Percentiles rank a stretch among this genome's conserved stretches.
Evolutionary conservation across 2,113 vertebrate genomes (phyloP).

Genomic region (Microtus pennsylvanicus): DNA sequence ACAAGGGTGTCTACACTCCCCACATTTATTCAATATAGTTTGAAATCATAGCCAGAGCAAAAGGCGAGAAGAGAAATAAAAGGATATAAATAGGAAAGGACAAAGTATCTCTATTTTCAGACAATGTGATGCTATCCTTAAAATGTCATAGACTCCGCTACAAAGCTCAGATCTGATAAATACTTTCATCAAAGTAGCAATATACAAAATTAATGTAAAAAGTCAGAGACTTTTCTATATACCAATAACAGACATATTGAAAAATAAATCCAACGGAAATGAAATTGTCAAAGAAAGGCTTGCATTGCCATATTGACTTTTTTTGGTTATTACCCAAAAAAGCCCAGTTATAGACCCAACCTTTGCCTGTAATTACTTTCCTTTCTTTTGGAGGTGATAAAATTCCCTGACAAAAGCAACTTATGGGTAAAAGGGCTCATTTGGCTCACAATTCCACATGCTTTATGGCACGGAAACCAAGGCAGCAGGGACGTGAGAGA

Average conservation of each 20-base stretch:
- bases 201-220: background rate
- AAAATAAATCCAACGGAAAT: background rate
- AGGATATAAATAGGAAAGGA: background rate
- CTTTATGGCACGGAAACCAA: background rate
- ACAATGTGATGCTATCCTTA: background rate
- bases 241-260: background rate
- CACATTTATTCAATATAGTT: background rate
- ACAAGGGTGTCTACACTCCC: background rate
- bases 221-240: background rate
- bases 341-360: background rate
- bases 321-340: background rate
- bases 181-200: background rate
- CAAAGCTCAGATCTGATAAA: background rate
- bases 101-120: background rate
- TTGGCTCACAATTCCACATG: background rate
- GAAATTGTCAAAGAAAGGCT: background rate
- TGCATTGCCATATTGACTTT: background rate
- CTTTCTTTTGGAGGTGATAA: background rate
- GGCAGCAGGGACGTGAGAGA: background rate
- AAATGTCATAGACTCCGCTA: background rate
- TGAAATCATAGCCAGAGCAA: background rate
- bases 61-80: background rate
- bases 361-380: background rate
- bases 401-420: background rate
- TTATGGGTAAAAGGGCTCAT: background rate